Evolutionary conservation across 2,797 vertebrate species (phyloP).

Genomic region (Myotis findleyi): DNA sequence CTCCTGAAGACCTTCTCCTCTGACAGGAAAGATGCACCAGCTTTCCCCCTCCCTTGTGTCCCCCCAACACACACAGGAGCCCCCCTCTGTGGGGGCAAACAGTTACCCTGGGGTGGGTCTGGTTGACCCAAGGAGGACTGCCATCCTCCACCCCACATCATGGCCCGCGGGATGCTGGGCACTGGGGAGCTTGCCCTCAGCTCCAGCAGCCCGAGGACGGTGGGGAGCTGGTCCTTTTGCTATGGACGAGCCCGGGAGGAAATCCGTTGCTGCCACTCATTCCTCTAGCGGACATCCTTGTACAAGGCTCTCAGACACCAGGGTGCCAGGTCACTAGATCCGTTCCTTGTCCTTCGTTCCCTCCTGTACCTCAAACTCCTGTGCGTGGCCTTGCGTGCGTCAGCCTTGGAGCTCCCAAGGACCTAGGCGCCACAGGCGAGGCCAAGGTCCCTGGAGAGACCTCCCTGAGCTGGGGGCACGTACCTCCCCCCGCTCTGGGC

Average conservation of each 20-base stretch:
- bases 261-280: neutral
- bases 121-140: neutral
- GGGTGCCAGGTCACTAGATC: neutral
- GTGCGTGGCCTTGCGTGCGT: neutral
- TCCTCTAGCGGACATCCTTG: neutral
- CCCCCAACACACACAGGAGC: neutral
- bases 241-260: neutral
- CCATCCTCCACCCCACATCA: neutral
- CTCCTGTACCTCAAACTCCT: neutral
- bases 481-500: neutral
- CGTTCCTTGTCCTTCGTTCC: neutral
- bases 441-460: neutral
- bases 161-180: neutral
- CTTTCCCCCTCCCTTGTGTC: neutral
- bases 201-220: neutral
- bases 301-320: neutral
- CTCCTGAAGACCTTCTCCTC: conserved; percentile 46
- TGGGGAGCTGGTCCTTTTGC: neutral
- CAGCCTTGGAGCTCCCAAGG: neutral
- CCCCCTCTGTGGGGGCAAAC: neutral
- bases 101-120: neutral
- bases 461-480: neutral
- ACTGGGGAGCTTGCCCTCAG: neutral
- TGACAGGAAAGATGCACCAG: neutral
- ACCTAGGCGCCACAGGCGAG: neutral